These are phyloP conservation scores for Melipona beecheii DNA, from an alignment of 2,888 invertebrate species.

Conservation along the genomic window DNA sequence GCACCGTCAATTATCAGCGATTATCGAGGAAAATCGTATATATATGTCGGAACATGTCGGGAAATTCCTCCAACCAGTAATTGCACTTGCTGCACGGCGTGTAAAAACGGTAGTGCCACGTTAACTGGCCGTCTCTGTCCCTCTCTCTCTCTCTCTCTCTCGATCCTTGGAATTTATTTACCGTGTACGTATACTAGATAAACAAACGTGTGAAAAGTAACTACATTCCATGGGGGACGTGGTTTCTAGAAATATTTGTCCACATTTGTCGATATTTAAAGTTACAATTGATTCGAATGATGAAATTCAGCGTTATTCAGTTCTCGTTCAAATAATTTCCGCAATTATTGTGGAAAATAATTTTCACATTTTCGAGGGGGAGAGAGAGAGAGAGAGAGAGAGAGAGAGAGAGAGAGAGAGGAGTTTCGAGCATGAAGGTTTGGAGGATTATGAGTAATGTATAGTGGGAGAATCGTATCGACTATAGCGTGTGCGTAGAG, in stretches of 20 bases:
- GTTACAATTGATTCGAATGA: conserved; percentile 6
- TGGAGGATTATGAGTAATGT: too few relatives aligned
- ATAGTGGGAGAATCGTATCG: too few relatives aligned
- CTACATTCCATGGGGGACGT: too few relatives aligned
- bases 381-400: too few relatives aligned
- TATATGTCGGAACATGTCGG: conserved; percentile 6
- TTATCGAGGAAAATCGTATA: not conserved
- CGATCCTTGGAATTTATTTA: not conserved
- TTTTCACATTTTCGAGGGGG: too few relatives aligned
- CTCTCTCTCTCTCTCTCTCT: not conserved
- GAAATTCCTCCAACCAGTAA: conserved; percentile 4
- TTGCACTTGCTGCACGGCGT: not conserved
- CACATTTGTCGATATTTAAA: too few relatives aligned
- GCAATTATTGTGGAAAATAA: not conserved
- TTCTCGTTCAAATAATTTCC: not conserved
- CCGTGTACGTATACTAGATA: not conserved
- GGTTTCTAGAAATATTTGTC: too few relatives aligned
- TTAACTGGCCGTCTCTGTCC: not conserved
- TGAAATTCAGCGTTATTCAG: not conserved
- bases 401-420: too few relatives aligned
- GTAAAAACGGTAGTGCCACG: not conserved
- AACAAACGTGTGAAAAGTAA: too few relatives aligned
- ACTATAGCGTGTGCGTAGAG: too few relatives aligned
- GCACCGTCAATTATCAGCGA: not conserved
- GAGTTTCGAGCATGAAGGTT: too few relatives aligned